phyloP scores from a whole-genome alignment of 2,888 invertebrate species.

The Drosophila ochracea region DNA sequence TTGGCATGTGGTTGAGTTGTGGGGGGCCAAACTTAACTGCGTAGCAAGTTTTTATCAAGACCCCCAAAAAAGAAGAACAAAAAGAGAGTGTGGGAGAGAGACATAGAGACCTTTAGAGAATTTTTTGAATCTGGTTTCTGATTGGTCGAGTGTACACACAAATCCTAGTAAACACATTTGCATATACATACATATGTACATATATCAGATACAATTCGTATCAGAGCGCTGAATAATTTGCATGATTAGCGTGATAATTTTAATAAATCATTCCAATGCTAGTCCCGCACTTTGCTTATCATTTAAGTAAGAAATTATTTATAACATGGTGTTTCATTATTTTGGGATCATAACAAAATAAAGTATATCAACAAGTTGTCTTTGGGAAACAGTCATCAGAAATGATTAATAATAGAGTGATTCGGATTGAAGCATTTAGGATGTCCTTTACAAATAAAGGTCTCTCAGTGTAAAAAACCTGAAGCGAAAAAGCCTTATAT shows the following conservation, averaged over 20 bases:
- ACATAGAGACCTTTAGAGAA: too few relatives aligned
- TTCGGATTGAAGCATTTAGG: not conserved
- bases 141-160: not conserved
- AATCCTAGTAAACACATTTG: not conserved
- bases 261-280: not conserved
- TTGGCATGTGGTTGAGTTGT: conserved; percentile 8
- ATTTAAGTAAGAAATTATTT: not conserved
- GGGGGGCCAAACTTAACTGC: conserved; percentile 21
- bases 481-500: not conserved
- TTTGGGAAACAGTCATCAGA: not conserved
- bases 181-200: not conserved
- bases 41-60: conserved; percentile 21
- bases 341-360: not conserved
- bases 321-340: not conserved
- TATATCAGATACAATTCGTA: not conserved
- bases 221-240: not conserved
- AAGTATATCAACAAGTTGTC: not conserved
- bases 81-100: not conserved
- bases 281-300: not conserved
- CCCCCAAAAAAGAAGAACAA: not conserved
- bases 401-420: not conserved
- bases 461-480: not conserved
- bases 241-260: not conserved
- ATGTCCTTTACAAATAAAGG: not conserved
- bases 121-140: not conserved